Evolutionary conservation across 2,113 vertebrate species (phyloP), one percentile per base, ranked within the genome.

Genomic region (Leucosticte australis): DNA sequence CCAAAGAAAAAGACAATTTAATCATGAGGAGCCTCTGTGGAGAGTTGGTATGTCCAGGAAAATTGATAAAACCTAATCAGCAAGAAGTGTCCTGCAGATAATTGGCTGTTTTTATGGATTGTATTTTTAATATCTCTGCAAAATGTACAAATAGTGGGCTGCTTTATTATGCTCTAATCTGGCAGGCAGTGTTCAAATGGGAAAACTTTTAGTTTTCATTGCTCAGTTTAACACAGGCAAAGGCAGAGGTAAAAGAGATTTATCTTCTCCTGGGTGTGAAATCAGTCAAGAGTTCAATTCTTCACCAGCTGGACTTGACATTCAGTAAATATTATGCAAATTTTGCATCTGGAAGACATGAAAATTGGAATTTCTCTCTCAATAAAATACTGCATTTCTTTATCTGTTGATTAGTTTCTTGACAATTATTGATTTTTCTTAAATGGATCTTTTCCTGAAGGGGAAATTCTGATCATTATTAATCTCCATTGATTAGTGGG

Each of bases 1-100:
- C 68, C 12, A 18, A 83, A 91, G 78, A 23, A 69, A 71, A 83
- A 82, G n/a, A 16, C 35, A 83, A 80, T 94, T 95, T 80, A 85
- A 50, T 83, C 52, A 21, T 37, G 30, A 87, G 69, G 15, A 65
- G 8, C 37, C 46, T 73, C 78, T 81, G 35, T 47, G 42, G 83
- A 70, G 15, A 47, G 37, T n/a, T 69, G 30, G 13, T 9, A 21
- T 6, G 3, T 63, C 52, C 92, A 88, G 82, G 35, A 82, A 92
- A 90, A 83, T 3, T 57, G 78, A 50, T 63, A 88, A 94, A 91
- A 73, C 53, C 13, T 83, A 70, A 70, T 85, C 33, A 91, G 30
- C 22, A 57, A 76, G 39, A 92, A 82, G 23, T 46, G 74, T 70
- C 84, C 78, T 80, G 57, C 28, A 78, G 63, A 76, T 71, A 95